phyloP scores from a whole-genome alignment of 2,113 vertebrate species.

The Lagopus leucura region DNA sequence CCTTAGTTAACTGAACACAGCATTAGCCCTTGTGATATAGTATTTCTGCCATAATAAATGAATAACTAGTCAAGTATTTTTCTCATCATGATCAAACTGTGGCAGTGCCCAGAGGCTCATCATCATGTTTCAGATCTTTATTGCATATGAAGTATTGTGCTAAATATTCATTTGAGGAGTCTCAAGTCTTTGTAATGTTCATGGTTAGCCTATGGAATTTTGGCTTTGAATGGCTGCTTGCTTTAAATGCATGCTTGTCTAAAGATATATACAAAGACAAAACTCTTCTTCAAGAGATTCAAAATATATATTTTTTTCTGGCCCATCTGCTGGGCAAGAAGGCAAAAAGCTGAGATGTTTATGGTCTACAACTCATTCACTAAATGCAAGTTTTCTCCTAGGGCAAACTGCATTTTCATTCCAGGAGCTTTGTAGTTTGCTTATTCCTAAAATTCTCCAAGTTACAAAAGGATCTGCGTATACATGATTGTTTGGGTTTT shows the following conservation, averaged over 20 bases:
- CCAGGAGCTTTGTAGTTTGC: background rate
- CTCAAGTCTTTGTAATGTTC: background rate
- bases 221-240: background rate
- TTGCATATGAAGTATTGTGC: background rate
- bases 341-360: background rate
- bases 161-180: background rate
- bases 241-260: background rate
- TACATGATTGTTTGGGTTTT: background rate
- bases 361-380: background rate
- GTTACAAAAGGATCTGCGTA: background rate
- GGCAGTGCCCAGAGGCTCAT: background rate
- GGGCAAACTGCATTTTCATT: background rate
- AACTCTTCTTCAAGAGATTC: background rate
- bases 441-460: background rate
- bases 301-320: background rate
- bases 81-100: background rate
- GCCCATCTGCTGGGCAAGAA: background rate
- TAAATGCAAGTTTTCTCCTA: background rate
- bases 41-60: background rate
- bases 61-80: background rate
- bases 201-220: background rate
- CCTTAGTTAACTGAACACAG: background rate
- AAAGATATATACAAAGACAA: background rate
- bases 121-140: background rate
- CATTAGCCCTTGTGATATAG: background rate